Evolutionary conservation across 2,113 vertebrate species (phyloP), one percentile per base, ranked within the genome.

Genomic region (Lamprologus tigripictilis): DNA sequence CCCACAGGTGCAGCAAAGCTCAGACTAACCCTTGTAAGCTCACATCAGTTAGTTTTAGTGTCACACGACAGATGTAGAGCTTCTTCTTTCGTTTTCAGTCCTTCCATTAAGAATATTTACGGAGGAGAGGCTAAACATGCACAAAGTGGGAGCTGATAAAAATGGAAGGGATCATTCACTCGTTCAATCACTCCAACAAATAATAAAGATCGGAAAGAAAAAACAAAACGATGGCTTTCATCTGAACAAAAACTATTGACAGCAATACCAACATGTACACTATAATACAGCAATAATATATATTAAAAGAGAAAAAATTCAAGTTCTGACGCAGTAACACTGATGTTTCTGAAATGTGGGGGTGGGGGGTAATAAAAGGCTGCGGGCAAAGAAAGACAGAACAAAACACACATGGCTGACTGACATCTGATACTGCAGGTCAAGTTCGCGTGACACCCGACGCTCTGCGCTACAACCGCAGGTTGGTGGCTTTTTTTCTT

Each of bases 301-400:
- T 84, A 86, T 88, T 73, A 93, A 93, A 92, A 68, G 63, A 68
- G 63, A 93, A 91, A 93, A 97, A 96, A 95, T 97, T 98, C 97
- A 98, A 98, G 98, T 97, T 94, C 95, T 97, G 87, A 91, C 21
- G 78, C 78, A 51, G 92, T 98, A 97, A 98, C 97, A 98, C 97
- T 97, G 97, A 97, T 94, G 93, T 95, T 93, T 95, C 84, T 84
- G 82, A 87, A 87, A 89, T 6, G 76, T 53, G 51, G 19, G 63
- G 28, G 58, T 33, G 28, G 45, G 12, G 53, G 47, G 31, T 79
- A 92, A 66, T 21, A 19, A 53, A 83, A 33, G 55, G 57, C 35
- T 19, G 81, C 53, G 68, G 57, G 61, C 40, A 85, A 81, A 86
- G 31, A 45, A 19, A 23, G 47, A 79, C 37, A 55, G 53, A 66